Conservation (phyloP, 2,113 vertebrate species). For the Anoura caudifer region DNA sequence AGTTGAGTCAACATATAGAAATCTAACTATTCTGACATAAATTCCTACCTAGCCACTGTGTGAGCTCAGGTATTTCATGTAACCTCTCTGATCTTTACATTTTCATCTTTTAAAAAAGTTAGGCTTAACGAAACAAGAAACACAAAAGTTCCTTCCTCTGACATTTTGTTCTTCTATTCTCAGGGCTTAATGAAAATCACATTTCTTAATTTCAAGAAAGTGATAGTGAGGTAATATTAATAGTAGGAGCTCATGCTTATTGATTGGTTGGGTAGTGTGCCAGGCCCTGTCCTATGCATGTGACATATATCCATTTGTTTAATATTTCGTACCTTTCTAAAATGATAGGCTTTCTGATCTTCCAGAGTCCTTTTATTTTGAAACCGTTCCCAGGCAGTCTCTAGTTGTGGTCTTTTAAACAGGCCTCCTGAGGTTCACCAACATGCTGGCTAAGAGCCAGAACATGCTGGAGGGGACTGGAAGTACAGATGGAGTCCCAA, state of each 20-base stretch:
- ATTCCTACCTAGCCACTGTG: neutral
- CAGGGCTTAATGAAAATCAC: neutral
- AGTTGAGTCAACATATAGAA: neutral
- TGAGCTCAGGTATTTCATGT: neutral
- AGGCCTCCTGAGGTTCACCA: neutral
- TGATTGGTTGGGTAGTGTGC: neutral
- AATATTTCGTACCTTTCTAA: neutral
- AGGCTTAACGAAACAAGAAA: neutral
- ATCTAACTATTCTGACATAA: neutral
- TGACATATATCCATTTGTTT: neutral
- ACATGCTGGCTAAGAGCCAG: neutral
- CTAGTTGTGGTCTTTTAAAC: neutral
- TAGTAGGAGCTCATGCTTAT: neutral
- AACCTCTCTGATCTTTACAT: neutral
- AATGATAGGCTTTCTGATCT: neutral
- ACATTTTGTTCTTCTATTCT: neutral
- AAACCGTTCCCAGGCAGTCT: neutral
- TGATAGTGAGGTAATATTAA: neutral
- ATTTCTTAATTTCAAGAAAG: neutral
- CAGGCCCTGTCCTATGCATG: neutral
- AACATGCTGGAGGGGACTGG: neutral
- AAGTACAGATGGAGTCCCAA: neutral
- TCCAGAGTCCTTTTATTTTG: neutral
- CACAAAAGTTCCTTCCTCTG: neutral
- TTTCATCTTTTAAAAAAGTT: neutral